phyloP scores from a whole-genome alignment of 2,888 invertebrate species.

The Kryphioiulus occultus region DNA sequence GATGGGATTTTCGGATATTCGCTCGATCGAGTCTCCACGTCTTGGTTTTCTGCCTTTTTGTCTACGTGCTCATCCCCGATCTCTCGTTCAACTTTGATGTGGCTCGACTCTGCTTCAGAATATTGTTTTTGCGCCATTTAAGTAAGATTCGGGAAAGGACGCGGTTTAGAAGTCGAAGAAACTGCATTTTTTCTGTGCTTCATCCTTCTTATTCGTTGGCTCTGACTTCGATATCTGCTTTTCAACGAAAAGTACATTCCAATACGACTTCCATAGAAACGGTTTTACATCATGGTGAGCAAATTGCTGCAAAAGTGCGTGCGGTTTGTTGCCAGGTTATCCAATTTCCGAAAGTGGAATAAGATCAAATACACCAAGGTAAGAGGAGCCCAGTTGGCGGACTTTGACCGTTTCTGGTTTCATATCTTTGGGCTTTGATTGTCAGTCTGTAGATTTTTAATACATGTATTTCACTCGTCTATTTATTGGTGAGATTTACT shows the following conservation, averaged over 20 bases:
- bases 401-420: not conserved
- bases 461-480: too few species aligned
- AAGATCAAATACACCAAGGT: slow-evolving; percentile 52
- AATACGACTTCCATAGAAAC: not conserved
- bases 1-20: not conserved
- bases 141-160: not conserved
- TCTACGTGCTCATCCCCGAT: not conserved
- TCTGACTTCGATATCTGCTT: not conserved
- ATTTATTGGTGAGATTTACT: too few species aligned
- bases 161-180: not conserved
- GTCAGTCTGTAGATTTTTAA: not conserved
- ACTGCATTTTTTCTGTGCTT: not conserved
- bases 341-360: slow-evolving; percentile 30
- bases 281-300: slow-evolving; percentile 41
- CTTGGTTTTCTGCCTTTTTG: not conserved
- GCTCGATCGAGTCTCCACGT: not conserved
- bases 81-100: not conserved
- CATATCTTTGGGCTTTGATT: not conserved
- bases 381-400: not conserved
- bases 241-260: not conserved
- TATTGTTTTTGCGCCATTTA: not conserved
- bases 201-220: not conserved
- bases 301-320: slow-evolving; percentile 47
- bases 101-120: not conserved
- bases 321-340: slow-evolving; percentile 43